Evolutionary conservation across 2,888 invertebrate genomes (phyloP).

Genomic region (Itoplectis maculator): DNA sequence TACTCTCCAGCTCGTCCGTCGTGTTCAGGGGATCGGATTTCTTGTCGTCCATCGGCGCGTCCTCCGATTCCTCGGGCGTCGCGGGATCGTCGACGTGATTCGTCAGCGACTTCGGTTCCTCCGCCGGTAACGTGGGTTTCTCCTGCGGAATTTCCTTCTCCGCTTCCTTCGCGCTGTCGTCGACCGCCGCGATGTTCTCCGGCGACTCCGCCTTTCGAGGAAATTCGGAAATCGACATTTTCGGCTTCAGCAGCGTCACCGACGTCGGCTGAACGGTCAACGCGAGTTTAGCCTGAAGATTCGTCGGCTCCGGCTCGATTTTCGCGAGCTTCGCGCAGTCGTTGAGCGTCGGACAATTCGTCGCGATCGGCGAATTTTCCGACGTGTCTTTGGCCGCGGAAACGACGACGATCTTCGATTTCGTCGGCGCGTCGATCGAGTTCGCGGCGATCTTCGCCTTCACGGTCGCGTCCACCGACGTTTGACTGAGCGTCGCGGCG

Average conservation of each 20-base stretch:
- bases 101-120: slow-evolving; percentile 60
- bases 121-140: slow-evolving; percentile 61
- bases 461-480: slow-evolving; percentile 68
- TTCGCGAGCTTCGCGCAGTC: slow-evolving; percentile 35
- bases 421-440: slow-evolving; percentile 53
- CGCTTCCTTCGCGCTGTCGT: slow-evolving; percentile 68
- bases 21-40: slow-evolving; percentile 82
- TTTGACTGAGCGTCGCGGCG: slow-evolving; percentile 78
- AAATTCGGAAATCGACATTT: slow-evolving; percentile 78
- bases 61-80: slow-evolving; percentile 53
- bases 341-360: background rate
- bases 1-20: slow-evolving; percentile 84
- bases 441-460: slow-evolving; percentile 49
- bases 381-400: slow-evolving; percentile 8
- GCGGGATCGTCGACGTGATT: slow-evolving; percentile 61
- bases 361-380: background rate
- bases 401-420: slow-evolving; percentile 39
- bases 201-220: slow-evolving; percentile 69
- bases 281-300: slow-evolving; percentile 70
- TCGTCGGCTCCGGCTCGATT: slow-evolving; percentile 33
- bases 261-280: slow-evolving; percentile 77
- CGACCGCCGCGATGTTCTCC: slow-evolving; percentile 33
- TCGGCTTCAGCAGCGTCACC: slow-evolving; percentile 76
- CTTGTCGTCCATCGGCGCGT: slow-evolving; percentile 76
- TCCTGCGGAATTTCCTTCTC: slow-evolving; percentile 75